Evolutionary conservation across 1,140 invertebrate species (phyloP).

Genomic region (Cataglyphis hispanica): DNA sequence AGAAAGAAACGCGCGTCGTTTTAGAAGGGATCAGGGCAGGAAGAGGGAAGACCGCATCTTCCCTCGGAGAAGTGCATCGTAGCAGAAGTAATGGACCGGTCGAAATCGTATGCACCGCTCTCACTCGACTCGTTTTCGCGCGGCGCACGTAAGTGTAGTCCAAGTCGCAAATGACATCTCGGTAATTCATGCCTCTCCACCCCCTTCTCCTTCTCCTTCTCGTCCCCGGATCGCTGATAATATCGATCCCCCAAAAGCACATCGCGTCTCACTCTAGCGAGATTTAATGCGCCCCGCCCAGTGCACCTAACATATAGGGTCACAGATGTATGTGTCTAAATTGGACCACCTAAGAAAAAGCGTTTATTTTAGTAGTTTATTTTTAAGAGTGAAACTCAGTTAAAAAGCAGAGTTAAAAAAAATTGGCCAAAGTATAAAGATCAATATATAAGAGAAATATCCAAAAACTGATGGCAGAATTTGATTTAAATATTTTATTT

Average conservation of each 20-base stretch:
- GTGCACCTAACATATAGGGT: slow-evolving; percentile 48
- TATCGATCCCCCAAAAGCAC: slow-evolving; percentile 55
- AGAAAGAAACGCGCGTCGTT: slow-evolving; percentile 40
- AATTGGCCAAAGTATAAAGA: background rate
- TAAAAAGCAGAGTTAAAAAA: slow-evolving; percentile 30
- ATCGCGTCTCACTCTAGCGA: slow-evolving; percentile 54
- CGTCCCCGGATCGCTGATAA: slow-evolving; percentile 71
- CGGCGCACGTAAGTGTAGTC: slow-evolving; percentile 73
- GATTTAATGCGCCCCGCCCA: slow-evolving; percentile 53
- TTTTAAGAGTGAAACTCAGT: background rate
- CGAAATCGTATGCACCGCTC: slow-evolving; percentile 77
- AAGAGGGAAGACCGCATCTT: slow-evolving; percentile 64
- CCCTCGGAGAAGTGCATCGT: slow-evolving; percentile 68
- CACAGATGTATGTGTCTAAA: slow-evolving; percentile 49
- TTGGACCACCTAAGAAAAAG: slow-evolving; percentile 56
- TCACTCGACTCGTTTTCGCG: slow-evolving; percentile 77
- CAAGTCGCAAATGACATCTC: slow-evolving; percentile 69
- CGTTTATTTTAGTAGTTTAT: slow-evolving; percentile 25
- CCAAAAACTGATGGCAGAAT: background rate
- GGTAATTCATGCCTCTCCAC: slow-evolving; percentile 67
- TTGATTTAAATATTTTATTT: slow-evolving; percentile 43
- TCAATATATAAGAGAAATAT: background rate
- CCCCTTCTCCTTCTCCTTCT: background rate
- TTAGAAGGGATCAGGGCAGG: slow-evolving; percentile 2
- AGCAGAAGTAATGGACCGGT: slow-evolving; percentile 76